phyloP scores from a whole-genome alignment of 1,140 invertebrate genomes.

The Lordiphosa mommai region DNA sequence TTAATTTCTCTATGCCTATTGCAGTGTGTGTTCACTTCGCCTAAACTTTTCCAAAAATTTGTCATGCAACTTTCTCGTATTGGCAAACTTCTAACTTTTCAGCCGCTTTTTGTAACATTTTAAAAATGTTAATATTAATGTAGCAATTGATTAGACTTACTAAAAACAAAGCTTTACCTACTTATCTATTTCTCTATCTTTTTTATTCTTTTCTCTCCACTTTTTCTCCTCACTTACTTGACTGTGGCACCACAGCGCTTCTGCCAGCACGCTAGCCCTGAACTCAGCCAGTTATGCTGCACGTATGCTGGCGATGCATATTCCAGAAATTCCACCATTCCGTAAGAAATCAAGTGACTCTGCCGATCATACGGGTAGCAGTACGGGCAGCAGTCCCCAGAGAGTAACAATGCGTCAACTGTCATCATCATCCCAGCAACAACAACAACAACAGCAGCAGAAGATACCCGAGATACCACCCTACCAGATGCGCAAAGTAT shows the following conservation, averaged over 20 bases:
- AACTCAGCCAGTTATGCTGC: conserved; percentile 52
- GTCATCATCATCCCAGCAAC: conserved; percentile 28
- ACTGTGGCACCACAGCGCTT: conserved; percentile 57
- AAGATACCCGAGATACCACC: conserved; percentile 81
- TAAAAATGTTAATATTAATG: conserved; percentile 3
- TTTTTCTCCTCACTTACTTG: conserved; percentile 24
- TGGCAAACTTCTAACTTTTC: conserved; percentile 27
- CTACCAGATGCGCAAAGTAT: conserved; percentile 81
- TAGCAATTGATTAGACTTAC: neutral
- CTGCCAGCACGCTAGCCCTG: conserved; percentile 66
- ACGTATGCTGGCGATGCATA: conserved; percentile 77
- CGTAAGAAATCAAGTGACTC: conserved; percentile 79
- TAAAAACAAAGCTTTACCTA: neutral
- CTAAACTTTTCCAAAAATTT: conserved; percentile 27
- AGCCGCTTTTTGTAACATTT: conserved; percentile 6
- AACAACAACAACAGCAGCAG: conserved; percentile 45
- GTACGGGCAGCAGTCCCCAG: conserved; percentile 69
- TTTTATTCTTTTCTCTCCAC: neutral
- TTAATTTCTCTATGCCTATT: conserved; percentile 11
- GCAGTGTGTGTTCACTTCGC: conserved; percentile 12
- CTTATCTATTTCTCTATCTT: neutral
- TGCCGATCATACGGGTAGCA: conserved; percentile 64
- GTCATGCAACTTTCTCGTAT: conserved; percentile 19
- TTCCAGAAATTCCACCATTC: conserved; percentile 82
- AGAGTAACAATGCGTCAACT: conserved; percentile 47